A percentile compares a stretch with the other conserved stretches of the same genome.
phyloP scores from a whole-genome alignment of 2,797 vertebrate species.

The Zonotrichia albicollis region DNA sequence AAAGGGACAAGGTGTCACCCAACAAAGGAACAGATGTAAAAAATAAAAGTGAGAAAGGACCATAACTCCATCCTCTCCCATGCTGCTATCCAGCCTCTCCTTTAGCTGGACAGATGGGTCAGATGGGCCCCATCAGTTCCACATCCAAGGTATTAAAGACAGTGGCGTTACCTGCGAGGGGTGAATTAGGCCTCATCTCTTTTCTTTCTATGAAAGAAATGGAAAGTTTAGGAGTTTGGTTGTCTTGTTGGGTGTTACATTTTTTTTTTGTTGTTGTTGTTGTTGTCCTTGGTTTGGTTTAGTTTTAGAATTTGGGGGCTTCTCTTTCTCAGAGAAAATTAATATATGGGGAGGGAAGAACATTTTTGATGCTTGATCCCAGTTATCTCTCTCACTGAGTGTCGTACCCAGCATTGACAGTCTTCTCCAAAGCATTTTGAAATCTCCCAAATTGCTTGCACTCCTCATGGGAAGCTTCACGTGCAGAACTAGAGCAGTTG shows the following conservation, averaged over 20 bases:
- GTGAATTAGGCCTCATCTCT: slow-evolving; percentile 60
- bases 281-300: slow-evolving; percentile 64
- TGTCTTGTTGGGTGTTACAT: not conserved
- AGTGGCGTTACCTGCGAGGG: not conserved
- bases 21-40: not conserved
- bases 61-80: slow-evolving; percentile 67
- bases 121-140: not conserved
- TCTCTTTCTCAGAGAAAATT: slow-evolving; percentile 48
- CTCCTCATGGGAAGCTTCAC: not conserved
- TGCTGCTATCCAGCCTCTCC: slow-evolving; percentile 85
- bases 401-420: not conserved
- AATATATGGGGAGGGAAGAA: slow-evolving; percentile 31
- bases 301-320: slow-evolving; percentile 66
- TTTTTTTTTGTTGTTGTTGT: no score
- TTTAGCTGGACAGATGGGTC: slow-evolving; percentile 69
- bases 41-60: not conserved
- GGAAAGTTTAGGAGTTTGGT: slow-evolving; percentile 30
- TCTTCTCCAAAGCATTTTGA: not conserved
- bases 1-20: not conserved
- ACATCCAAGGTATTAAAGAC: not conserved
- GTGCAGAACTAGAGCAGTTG: not conserved
- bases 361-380: slow-evolving; percentile 75
- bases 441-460: not conserved
- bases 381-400: slow-evolving; percentile 47
- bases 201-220: slow-evolving; percentile 99